Evolutionary conservation across 1,140 invertebrate species (phyloP), one percentile per base, ranked within the genome.

Genomic region (Metopolophium dirhodum): DNA sequence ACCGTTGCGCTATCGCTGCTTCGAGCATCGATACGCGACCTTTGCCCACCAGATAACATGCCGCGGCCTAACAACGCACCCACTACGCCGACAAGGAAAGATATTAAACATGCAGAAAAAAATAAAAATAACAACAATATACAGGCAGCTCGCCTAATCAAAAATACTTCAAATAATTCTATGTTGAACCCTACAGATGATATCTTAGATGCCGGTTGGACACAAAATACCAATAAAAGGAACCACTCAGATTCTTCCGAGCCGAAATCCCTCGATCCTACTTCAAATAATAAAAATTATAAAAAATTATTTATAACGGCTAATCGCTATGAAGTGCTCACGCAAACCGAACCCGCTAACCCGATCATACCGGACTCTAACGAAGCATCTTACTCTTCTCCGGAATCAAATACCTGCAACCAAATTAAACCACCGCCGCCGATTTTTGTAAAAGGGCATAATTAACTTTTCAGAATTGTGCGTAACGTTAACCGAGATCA

Each of bases 371-470:
- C 83, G 22, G 23, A 26, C 26, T 57, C 54, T 26, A 22, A 22
- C 20, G 22, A 23, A 7, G 23, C 23, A 57, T 26, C 7, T 57
- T 14, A 0, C 20, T 9, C 82, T 83, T 8, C 9, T 14, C 9
- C 22, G 23, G 37, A 85, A 41, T 8, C 3, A 85, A 23, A 23
- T 45, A 37, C 8, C 3, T 18, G 0, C 4, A 23, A 86, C 11
- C 41, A 45, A 45, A 90, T 68, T 41, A 90, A 90, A 61, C 35
- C 37, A 30, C 57, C 89, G 8, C 57, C 54, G 2, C 51, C 51
- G 41, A 77, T 90, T 26, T 90, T 90, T 77, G 26, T 90, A 6
- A 90, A 45, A 90, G 89, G n/a, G 57, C 26, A 23, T 90, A 9
- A 11, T 26, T 22, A 6, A 77, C 35, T 61, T 68, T 41, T 14